phyloP scores from a whole-genome alignment of 2,888 invertebrate species.

The Andrena bicolor region DNA sequence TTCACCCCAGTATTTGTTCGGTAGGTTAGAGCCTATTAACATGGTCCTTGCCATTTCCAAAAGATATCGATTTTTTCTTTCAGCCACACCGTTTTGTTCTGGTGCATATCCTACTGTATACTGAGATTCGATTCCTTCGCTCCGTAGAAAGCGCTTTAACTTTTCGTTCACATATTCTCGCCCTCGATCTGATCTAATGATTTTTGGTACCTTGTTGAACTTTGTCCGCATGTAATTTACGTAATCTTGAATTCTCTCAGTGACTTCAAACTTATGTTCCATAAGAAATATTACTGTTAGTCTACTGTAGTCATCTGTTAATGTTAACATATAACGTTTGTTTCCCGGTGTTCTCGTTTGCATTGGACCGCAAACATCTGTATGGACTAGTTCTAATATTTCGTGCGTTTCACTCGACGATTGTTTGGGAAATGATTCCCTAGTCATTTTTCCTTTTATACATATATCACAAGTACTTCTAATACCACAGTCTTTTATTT shows the following conservation, averaged over 20 bases:
- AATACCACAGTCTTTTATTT: conserved; percentile 6
- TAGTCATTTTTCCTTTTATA: background rate
- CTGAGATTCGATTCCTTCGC: conserved; percentile 70
- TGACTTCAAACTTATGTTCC: background rate
- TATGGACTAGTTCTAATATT: conserved; percentile 8
- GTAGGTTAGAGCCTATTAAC: conserved; percentile 59
- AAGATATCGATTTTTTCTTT: conserved; percentile 65
- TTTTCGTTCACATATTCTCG: conserved; percentile 70
- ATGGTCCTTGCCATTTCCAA: conserved; percentile 65
- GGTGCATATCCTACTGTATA: conserved; percentile 60
- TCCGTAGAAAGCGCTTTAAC: conserved; percentile 54
- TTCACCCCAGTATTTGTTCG: conserved; percentile 60
- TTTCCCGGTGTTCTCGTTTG: background rate
- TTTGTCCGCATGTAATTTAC: background rate
- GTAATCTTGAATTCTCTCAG: background rate
- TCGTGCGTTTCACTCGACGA: background rate
- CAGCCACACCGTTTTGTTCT: conserved; percentile 67
- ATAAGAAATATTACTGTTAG: background rate
- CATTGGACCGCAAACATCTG: conserved; percentile 3
- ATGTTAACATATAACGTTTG: background rate
- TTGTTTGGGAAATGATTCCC: background rate
- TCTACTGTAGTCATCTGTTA: conserved; percentile 9
- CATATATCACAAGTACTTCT: background rate
- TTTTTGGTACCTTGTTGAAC: conserved; percentile 6
- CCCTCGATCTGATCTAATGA: conserved; percentile 42